Evolutionary conservation across 2,888 invertebrate genomes (phyloP).

Genomic region (Dorcus hopei): DNA sequence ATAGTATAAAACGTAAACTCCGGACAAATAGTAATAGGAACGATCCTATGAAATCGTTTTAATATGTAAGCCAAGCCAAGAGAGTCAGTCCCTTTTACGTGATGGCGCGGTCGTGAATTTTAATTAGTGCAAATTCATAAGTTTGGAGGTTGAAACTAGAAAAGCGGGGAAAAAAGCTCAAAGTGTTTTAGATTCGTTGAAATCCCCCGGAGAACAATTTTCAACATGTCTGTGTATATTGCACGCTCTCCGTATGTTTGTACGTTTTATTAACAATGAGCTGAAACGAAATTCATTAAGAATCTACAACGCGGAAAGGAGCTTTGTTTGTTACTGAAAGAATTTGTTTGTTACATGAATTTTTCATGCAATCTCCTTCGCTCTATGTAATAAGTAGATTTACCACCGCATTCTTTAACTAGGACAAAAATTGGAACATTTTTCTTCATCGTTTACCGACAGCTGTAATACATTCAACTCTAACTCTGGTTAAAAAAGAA

Average conservation of each 20-base stretch:
- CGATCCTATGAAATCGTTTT: slow-evolving; percentile 1
- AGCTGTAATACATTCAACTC: not conserved
- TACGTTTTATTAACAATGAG: not conserved
- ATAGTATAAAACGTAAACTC: no score
- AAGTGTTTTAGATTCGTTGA: not conserved
- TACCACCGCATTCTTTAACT: no score
- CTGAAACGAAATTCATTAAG: not conserved
- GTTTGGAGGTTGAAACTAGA: not conserved
- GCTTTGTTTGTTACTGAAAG: no score
- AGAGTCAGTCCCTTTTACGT: not conserved
- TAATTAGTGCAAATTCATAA: slow-evolving; percentile 1
- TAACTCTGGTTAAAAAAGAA: no score
- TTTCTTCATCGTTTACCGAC: slow-evolving; percentile 1
- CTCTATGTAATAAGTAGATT: no score
- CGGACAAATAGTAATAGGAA: not conserved
- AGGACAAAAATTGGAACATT: not conserved
- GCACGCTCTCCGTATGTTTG: not conserved
- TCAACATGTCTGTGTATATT: not conserved
- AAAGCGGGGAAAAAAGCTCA: not conserved
- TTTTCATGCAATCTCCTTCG: no score
- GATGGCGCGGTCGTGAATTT: not conserved
- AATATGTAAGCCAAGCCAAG: not conserved
- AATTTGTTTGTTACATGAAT: no score
- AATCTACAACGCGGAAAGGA: not conserved
- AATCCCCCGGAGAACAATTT: not conserved